Base-by-base conservation (phyloP, 2,113 vertebrate genomes). In the Rostratula benghalensis region DNA sequence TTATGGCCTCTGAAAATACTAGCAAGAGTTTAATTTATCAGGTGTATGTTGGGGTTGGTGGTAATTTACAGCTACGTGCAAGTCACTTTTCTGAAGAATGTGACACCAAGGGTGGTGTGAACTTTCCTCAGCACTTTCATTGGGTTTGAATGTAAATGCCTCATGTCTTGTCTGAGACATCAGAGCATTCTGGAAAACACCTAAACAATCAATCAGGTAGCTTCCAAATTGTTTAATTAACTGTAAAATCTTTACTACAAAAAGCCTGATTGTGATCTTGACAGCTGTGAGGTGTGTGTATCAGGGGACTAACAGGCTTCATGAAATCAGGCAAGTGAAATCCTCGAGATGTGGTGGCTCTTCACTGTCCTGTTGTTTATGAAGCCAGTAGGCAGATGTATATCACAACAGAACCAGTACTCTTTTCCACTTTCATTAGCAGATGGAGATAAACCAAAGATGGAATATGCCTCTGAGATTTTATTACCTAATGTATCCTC, bases 391-490 rank as follows among this genome's bases (percentile, higher is more conserved):
- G 65, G 59, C 37, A 93, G 51, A 69, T 82, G 43, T 54, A 64
- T 57, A 79, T 65, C 69, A 87, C 12, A 48, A 27, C 13, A 87
- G n/a, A 87, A 69, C 13, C 31, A 82, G 37, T n/a, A 27, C 13
- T 73, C 13, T 28, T 82, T 91, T 89, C 56, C 57, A 63, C 6
- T 87, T 28, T 60, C 61, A 7, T 46, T 89, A 69, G 53, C 74
- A 91, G 74, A 74, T 65, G 59, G 57, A 94, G 83, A 67, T 3
- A 9, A 95, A 74, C 69, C 81, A 92, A 82, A 53, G 81, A 50
- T 39, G 74, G 65, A 89, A 73, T 65, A 93, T 4, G 8, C 41
- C 45, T 87, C 41, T 91, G 74, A 85, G 81, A 89, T 61, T 95
- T 92, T 79, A 69, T 85, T 92, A 57, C 50, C 50, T 69, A 79